Base-by-base conservation (phyloP, 2,113 vertebrate species). In the Oceanites oceanicus region DNA sequence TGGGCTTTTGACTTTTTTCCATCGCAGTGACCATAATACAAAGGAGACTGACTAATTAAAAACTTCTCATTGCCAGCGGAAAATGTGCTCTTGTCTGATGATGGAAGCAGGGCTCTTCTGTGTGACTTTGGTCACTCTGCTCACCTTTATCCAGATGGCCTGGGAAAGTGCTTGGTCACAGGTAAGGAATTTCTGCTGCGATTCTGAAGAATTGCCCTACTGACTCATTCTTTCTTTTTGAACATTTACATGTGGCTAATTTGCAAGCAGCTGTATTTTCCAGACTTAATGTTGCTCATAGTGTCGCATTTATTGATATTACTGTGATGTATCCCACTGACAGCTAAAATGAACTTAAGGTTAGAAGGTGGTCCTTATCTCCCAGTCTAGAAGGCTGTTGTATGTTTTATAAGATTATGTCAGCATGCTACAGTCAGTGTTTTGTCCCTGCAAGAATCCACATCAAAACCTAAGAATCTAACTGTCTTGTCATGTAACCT, bases 51-150 rank as follows among this genome's bases (percentile, higher is more conserved):
- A 72, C n/a, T 71, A 36, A 90, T 23, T 23, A 30, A 55, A 34
- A 32, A 8, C 40, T 91, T 97, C 30, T 93, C 14, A 0, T 95
- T 95, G 96, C 47, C 98, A 99, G 99, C 99, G 70, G 99, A 99
- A 97, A 99, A 99, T 1, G 98, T 99, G 94, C 97, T 99, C 81
- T 97, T 99, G 96, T 99, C 99, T 18, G 98, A 98, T 1, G 98
- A 99, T 23, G 99, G 99, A 25, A 98, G 97, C 97, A 98, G 98
- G 29, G 98, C 98, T 16, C 99, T 99, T 72, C 98, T 99, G 70
- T 99, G 99, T 56, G 99, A 99, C 94, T 99, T 99, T 15, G 99
- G 99, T 61, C 98, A 99, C 47, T 99, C 99, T 2, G 98, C 99
- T 96, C 98, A 98, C 94, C 98, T 99, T 11, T 98, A 98, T 47